Base-by-base conservation (phyloP, 2,888 invertebrate genomes). In the Anagyrus pseudococci region DNA sequence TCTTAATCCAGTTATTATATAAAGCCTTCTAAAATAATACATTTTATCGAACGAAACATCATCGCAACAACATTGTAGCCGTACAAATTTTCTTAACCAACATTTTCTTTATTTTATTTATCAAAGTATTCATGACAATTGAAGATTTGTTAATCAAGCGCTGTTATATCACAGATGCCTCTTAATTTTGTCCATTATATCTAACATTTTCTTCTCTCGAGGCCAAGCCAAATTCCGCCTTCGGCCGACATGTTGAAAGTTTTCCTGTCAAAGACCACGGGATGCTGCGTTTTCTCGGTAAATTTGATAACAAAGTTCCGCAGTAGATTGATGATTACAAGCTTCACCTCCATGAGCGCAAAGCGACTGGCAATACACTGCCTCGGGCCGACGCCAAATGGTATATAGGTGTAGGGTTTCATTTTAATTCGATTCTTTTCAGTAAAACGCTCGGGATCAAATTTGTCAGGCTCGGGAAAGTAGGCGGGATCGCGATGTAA, bases 361-460 rank as follows among this genome's bases (percentile, higher is more conserved):
- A 75, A 75, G 0, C 74, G 67, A 20, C 69, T 69, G 46, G 75
- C 82, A 50, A 82, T 75, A 54, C 81, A 82, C 59, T 72, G 75
- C 40, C 80, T 70, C 0, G 78, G 80, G 0, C 81, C 82, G 0
- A 71, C 26, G 4, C 82, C 81, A 64, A 82, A 82, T 0, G 82
- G 77, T 2, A 81, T n/a, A 57, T 75, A 82, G 0, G 73, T 68
- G 29, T 69, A 70, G 1, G 75, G 73, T 50, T 72, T 68, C n/a
- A 77, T 70, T 3, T 73, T 71, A 3, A 67, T 64, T 53, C 77
- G 78, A 20, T 75, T 76, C 46, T 76, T 76, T 0, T 75, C 72
- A 13, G 62, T 72, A 62, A 82, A 82, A 40, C 82, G 71, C 55
- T 82, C 81, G 0, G 82, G 82, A 62, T 77, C 71, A 63, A 83